Evolutionary conservation across 2,797 vertebrate genomes (phyloP), one percentile per base, ranked within the genome.

Genomic region (Parotocinclus haroldoi): DNA sequence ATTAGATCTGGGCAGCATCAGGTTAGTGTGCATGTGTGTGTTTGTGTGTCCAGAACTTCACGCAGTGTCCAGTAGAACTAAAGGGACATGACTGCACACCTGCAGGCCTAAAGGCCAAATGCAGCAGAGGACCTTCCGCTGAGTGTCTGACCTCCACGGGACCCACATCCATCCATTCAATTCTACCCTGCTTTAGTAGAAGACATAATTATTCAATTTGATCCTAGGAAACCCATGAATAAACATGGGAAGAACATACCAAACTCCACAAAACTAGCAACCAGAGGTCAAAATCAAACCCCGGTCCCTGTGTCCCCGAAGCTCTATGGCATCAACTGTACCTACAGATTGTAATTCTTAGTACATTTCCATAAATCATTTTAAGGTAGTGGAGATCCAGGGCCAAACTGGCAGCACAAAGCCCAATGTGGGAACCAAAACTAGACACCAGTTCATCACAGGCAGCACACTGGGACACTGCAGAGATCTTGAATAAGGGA

Each of bases 101-200:
- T 89, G 88, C 82, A 85, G 79, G 77, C 75, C 81, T 51, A 61
- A 78, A 84, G 85, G 87, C 85, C 85, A 88, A 86, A 87, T 14
- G 68, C 76, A 77, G 71, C 74, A 85, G 78, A 78, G 76, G 78
- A 76, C 81, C 81, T 80, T 84, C 83, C 60, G 45, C 83, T 85
- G 83, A 61, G 74, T 64, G 74, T 78, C 81, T 84, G 82, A 83
- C 76, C 71, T 75, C 74, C 60, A 19, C 10, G 71, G 81, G 82
- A 83, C 74, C 76, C 69, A 27, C 2, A 27, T n/a, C 27, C 27
- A 27, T 5, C 27, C 27, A 27, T 27, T 27, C 27, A 27, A 27
- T 27, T 27, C 2, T 27, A 27, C 27, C 27, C 27, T 27, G 5
- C 27, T 27, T 27, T 27, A 27, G 27, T 27, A 5, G 2, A 27